phyloP scores from a whole-genome alignment of 2,888 invertebrate species.

The Ferrisia virgata region DNA sequence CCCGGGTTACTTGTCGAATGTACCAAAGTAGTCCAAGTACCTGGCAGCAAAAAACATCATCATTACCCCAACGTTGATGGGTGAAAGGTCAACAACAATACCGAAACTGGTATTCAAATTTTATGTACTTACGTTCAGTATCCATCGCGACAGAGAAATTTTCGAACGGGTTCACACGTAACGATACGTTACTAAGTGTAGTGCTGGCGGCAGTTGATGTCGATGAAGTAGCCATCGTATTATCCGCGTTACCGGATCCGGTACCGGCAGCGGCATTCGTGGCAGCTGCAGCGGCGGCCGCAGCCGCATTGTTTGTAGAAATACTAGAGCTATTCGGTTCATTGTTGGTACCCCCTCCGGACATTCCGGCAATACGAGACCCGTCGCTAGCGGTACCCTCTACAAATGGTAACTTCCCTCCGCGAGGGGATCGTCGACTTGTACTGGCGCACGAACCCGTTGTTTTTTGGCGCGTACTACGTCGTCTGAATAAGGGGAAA shows the following conservation, averaged over 20 bases:
- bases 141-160: conserved; percentile 42
- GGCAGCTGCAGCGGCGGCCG: not conserved
- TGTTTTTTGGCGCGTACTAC: conserved; percentile 53
- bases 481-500: conserved; percentile 47
- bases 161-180: conserved; percentile 31
- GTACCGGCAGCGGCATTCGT: not conserved
- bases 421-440: conserved; percentile 50
- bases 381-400: conserved; percentile 38
- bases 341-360: conserved; percentile 34
- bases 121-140: conserved; percentile 18
- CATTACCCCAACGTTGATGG: not conserved
- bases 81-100: no score
- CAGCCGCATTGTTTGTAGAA: not conserved
- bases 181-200: conserved; percentile 1
- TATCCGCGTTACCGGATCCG: not conserved
- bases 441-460: conserved; percentile 68
- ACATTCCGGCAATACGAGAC: conserved; percentile 39
- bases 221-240: conserved; percentile 34
- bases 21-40: conserved; percentile 37
- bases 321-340: not conserved
- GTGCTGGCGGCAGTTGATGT: conserved; percentile 24
- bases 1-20: conserved; percentile 18
- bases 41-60: not conserved
- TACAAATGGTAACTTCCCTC: conserved; percentile 42
- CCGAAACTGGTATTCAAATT: no score